A percentile compares a stretch with the other conserved stretches of the same genome.
These are phyloP conservation scores for Megamerina dolium DNA, from an alignment of 2,888 invertebrate species.

Conservation along the genomic window DNA sequence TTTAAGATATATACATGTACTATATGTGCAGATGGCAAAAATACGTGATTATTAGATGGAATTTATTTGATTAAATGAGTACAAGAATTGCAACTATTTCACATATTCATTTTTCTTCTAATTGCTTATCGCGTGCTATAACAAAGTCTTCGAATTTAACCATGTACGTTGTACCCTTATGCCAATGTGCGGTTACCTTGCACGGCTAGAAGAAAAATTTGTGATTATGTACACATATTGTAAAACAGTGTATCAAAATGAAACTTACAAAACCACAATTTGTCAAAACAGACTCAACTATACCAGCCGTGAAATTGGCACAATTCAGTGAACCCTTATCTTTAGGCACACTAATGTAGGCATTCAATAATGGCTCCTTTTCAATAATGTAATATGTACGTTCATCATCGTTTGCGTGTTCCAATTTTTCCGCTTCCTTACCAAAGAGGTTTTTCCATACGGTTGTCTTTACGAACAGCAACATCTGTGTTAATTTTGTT, in stretches of 20 bases:
- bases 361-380: conserved; percentile 94
- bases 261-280: conserved; percentile 92
- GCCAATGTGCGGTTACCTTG: conserved; percentile 98
- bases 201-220: conserved; percentile 72
- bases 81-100: not conserved
- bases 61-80: too few species aligned
- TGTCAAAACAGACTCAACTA: conserved; percentile 91
- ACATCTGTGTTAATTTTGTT: conserved; percentile 87
- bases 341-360: conserved; percentile 94
- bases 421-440: conserved; percentile 96
- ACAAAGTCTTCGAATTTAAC: conserved; percentile 95
- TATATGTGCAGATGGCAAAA: not conserved
- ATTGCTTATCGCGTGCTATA: conserved; percentile 80
- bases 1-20: not conserved
- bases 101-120: conserved; percentile 71
- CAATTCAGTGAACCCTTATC: conserved; percentile 97
- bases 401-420: conserved; percentile 98
- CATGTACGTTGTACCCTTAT: conserved; percentile 98
- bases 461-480: conserved; percentile 91
- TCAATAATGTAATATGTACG: conserved; percentile 97
- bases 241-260: not conserved
- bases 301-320: conserved; percentile 97
- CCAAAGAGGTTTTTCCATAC: conserved; percentile 98
- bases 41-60: too few species aligned
- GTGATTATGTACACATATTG: too few species aligned